Base-by-base conservation (phyloP, 2,888 invertebrate species). In the Emmelina monodactyla region DNA sequence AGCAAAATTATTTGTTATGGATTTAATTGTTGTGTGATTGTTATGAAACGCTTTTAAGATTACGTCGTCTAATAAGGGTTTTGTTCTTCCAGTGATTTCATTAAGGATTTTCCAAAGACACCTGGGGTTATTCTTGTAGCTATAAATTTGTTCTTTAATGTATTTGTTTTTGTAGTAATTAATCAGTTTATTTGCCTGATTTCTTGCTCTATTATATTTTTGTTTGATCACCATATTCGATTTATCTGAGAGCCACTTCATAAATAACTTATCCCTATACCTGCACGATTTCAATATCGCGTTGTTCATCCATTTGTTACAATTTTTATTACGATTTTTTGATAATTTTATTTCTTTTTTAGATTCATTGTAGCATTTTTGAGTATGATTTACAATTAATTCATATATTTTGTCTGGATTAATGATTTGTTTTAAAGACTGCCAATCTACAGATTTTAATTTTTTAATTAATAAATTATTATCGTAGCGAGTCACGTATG, bases 211-310 rank as follows among this genome's bases (percentile, higher is more conserved):
- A 19, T 41, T 41, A 33, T 39, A 39, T 7, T 41, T 32, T 37
- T 34, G 22, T 36, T 35, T 33, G 34, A 37, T 10, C 28, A 38
- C 32, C 22, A 22, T 35, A 28, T 46, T 40, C 31, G 16, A 35
- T 2, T 33, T 28, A 11, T 44, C 38, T 13, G 39, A 35, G 31
- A 33, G 34, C 46, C 43, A 46, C 22, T 40, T 25, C 12, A 11
- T 11, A 35, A 37, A 46, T 36, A 46, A 32, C 28, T 37, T 14
- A 16, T 42, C 43, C 13, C 38, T 41, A 22, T 43, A 31, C 13
- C 37, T 15, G 37, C 43, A 42, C n/a, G 36, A 33, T 16, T 30
- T 37, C 28, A 31, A 31, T 22, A 40, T 38, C 33, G 37, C 41
- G 2, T 38, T 36, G 29, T 34, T 38, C 2, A 42, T 35, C 41